Base-by-base conservation (phyloP, 2,113 vertebrate species). In the Xerus inauris region DNA sequence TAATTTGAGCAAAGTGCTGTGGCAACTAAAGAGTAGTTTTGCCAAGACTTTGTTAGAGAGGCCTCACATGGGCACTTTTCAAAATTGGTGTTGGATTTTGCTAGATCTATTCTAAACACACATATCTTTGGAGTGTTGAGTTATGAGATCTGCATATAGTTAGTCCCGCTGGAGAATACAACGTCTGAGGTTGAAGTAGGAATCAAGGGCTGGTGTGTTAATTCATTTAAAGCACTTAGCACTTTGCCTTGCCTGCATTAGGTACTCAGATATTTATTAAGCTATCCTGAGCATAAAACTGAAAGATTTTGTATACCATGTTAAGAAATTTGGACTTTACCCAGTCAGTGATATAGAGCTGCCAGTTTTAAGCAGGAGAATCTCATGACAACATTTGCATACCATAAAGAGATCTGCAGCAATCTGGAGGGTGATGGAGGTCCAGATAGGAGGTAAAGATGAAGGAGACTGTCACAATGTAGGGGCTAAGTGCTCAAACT, bases 321-420 rank as follows among this genome's bases (percentile, higher is more conserved):
- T 91, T 65, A 95, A 92, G 81, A 96, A 93, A 85, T 75, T 83
- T 95, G 94, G 72, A 83, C 72, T 94, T 80, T 62, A 83, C 89
- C 45, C 83, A 83, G 67, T 93, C 32, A 83, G 51, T 69, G n/a
- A 87, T 89, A 57, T 1, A 11, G 47, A 85, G 94, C 62, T 93
- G 54, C 57, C 84, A 30, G 64, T 86, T 92, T 91, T 89, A 90
- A 84, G 45, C 77, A 62, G 65, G 59, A 82, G 42, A 90, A 88
- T 76, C 83, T 88, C 35, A 14, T 38, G 65, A 76, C 94, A 94
- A 89, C 62, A 28, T 94, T 91, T 88, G 69, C 13, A 11, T 97
- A 95, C 92, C 95, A 79, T 42, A 86, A 88, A 88, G 72, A 35
- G 86, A 22, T 73, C 80, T 92, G 11, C 35, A 38, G 32, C 49